Conservation (phyloP, 1,140 invertebrate species). For the Bombus polaris region DNA sequence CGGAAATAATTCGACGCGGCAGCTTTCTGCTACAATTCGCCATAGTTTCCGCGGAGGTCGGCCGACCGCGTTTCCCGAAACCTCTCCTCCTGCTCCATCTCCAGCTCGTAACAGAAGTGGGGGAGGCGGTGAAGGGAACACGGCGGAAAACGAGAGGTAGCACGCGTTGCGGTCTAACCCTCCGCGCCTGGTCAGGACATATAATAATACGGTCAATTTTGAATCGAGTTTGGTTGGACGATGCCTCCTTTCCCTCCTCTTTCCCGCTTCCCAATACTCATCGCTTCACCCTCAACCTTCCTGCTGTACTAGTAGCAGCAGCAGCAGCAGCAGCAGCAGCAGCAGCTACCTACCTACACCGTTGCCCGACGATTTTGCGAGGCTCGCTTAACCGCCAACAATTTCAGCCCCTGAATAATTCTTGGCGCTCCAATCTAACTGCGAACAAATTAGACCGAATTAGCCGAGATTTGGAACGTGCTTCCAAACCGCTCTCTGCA, state of each 20-base stretch:
- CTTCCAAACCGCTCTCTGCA: constrained; percentile 61
- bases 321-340: neutral
- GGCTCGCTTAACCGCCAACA: constrained; percentile 79
- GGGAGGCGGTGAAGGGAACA: constrained; percentile 19
- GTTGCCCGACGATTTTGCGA: constrained; percentile 71
- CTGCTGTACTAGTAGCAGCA: constrained; percentile 34
- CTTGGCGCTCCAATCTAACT: constrained; percentile 81
- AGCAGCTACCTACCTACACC: constrained; percentile 31
- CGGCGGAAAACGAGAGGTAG: constrained; percentile 46
- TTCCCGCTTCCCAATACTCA: constrained; percentile 52
- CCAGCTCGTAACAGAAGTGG: constrained; percentile 48
- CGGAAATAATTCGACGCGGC: constrained; percentile 79
- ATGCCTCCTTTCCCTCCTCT: constrained; percentile 46
- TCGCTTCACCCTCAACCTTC: constrained; percentile 60
- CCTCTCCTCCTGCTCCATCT: constrained; percentile 48
- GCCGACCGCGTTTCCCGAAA: constrained; percentile 66
- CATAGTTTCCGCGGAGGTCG: constrained; percentile 72
- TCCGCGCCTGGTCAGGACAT: constrained; percentile 69
- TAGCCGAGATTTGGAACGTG: constrained; percentile 78
- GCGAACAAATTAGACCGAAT: constrained; percentile 81
- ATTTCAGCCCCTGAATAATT: constrained; percentile 81
- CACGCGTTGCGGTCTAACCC: constrained; percentile 66
- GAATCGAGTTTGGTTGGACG: constrained; percentile 74
- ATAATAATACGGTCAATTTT: constrained; percentile 80
- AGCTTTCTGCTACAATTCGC: constrained; percentile 76